These are phyloP conservation scores for Neocrepidodera transversa DNA, from an alignment of 2,888 invertebrate species.

Conservation along the genomic window DNA sequence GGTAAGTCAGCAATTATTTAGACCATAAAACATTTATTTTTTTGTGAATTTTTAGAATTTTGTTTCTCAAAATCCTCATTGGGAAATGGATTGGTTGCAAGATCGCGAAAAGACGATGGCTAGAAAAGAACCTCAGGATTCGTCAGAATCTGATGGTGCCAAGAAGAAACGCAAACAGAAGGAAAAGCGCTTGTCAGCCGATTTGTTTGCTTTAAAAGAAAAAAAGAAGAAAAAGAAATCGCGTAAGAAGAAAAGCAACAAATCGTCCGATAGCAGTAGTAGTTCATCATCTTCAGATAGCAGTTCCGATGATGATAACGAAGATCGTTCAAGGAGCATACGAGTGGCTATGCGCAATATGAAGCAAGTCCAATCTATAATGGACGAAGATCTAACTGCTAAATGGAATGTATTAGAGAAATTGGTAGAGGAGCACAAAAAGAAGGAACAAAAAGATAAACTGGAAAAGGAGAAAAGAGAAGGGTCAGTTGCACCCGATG, in stretches of 20 bases:
- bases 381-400: conserved; percentile 60
- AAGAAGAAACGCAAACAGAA: conserved; percentile 46
- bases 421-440: conserved; percentile 62
- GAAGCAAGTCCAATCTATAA: conserved; percentile 60
- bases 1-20: conserved; percentile 63
- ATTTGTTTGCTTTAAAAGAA: conserved; percentile 50
- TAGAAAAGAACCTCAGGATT: conserved; percentile 45
- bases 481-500: conserved; percentile 40
- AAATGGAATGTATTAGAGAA: conserved; percentile 60
- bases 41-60: conserved; percentile 68
- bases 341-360: conserved; percentile 71
- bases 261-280: conserved; percentile 58
- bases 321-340: conserved; percentile 67
- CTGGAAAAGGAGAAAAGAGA: conserved; percentile 36
- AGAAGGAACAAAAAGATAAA: conserved; percentile 46
- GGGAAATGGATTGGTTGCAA: conserved; percentile 87
- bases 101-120: conserved; percentile 67
- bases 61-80: conserved; percentile 83
- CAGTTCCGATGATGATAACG: conserved; percentile 54
- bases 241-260: conserved; percentile 53
- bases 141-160: conserved; percentile 43
- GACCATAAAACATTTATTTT: neutral
- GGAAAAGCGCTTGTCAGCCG: conserved; percentile 45
- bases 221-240: conserved; percentile 66
- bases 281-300: conserved; percentile 60